phyloP scores from a whole-genome alignment of 2,113 vertebrate genomes.

The Paradoxurus hermaphroditus region DNA sequence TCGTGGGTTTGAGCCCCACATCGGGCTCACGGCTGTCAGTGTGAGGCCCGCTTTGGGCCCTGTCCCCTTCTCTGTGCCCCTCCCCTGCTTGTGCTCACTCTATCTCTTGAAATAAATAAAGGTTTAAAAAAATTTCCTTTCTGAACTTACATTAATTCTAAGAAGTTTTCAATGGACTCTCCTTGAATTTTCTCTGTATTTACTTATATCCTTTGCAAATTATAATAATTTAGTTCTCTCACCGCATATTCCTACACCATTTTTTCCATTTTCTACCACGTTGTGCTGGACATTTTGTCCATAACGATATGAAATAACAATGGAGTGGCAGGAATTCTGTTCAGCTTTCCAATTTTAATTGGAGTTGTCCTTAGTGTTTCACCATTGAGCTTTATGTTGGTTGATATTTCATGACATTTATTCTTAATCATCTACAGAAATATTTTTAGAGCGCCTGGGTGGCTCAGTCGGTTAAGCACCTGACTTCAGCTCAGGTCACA shows the following conservation, averaged over 20 bases:
- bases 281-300: background rate
- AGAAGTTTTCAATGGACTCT: background rate
- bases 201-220: conserved; percentile 31
- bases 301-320: background rate
- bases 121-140: background rate
- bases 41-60: too few relatives aligned
- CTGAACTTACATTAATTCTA: background rate
- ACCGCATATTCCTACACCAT: background rate
- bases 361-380: background rate
- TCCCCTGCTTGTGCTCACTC: too few relatives aligned
- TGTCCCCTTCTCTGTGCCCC: too few relatives aligned
- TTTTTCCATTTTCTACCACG: background rate
- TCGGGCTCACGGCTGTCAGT: too few relatives aligned
- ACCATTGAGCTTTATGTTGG: background rate
- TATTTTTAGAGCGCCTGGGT: too few relatives aligned
- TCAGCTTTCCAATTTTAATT: background rate
- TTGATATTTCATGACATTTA: background rate
- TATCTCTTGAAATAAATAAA: too few relatives aligned
- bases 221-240: background rate
- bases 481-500: too few relatives aligned
- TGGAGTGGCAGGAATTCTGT: background rate
- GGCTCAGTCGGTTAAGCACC: too few relatives aligned
- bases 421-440: background rate
- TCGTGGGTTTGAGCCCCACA: too few relatives aligned
- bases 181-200: background rate